Conservation (phyloP, 2,888 invertebrate genomes). For the Limulus polyphemus region DNA sequence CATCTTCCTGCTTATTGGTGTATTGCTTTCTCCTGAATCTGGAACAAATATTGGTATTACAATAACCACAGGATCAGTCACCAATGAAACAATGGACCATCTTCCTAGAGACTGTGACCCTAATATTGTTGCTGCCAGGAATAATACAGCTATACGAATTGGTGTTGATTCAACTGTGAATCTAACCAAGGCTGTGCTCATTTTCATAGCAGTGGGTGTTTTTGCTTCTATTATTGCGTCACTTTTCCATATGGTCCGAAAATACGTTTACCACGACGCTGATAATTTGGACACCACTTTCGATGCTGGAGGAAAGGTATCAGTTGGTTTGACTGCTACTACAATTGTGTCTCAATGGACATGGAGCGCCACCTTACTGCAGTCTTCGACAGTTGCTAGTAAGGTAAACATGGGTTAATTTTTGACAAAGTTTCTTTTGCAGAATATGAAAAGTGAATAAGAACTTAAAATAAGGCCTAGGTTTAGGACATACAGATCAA, state of each 20-base stretch:
- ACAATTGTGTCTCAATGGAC: conserved; percentile 40
- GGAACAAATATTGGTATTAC: too few species aligned
- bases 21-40: too few species aligned
- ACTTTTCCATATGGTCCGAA: conserved; percentile 1
- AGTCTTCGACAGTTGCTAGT: conserved; percentile 36
- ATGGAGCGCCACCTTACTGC: conserved; percentile 38
- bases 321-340: conserved; percentile 36
- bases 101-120: background rate
- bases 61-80: too few species aligned
- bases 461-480: too few species aligned
- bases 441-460: too few species aligned
- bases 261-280: conserved; percentile 18
- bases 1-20: too few species aligned
- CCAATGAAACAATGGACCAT: background rate
- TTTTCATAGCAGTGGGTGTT: background rate
- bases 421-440: too few species aligned
- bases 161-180: background rate
- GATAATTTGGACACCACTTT: conserved; percentile 36
- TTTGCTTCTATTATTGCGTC: background rate
- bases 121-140: background rate
- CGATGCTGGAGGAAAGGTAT: conserved; percentile 38
- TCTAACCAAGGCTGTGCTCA: background rate
- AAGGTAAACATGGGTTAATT: conserved; percentile 27
- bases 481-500: too few species aligned
- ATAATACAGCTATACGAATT: background rate